Evolutionary conservation across 2,113 vertebrate species (phyloP).

Genomic region (Nymphicus hollandicus): DNA sequence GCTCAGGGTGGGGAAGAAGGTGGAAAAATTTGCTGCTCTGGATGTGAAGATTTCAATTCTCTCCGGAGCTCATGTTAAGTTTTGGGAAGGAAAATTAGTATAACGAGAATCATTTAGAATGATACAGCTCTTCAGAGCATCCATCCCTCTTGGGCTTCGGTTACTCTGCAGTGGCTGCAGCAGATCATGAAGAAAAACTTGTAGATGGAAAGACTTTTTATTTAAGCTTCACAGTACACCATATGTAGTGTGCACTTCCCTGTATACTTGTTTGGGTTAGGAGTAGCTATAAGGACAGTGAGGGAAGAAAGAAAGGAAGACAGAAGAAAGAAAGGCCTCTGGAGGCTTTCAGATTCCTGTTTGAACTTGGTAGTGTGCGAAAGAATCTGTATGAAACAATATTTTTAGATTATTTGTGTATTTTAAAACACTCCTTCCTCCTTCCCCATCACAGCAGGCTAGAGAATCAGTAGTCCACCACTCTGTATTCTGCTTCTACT

Average conservation of each 20-base stretch:
- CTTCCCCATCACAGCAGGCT: rapidly evolving
- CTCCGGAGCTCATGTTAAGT: neutral
- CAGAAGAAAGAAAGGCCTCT: neutral
- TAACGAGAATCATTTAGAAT: neutral
- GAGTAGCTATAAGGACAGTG: neutral
- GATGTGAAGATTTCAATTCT: neutral
- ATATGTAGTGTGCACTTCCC: neutral
- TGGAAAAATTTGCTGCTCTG: neutral
- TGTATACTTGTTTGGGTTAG: neutral
- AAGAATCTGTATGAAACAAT: neutral
- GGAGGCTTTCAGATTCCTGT: neutral
- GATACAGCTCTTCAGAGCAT: neutral
- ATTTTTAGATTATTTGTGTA: neutral
- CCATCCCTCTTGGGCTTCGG: neutral
- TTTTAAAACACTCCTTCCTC: neutral
- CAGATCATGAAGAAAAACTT: neutral
- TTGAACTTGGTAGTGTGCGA: neutral
- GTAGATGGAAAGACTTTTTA: neutral
- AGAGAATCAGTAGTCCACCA: neutral
- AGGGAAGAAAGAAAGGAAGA: neutral
- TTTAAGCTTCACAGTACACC: neutral
- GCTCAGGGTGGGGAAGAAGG: neutral
- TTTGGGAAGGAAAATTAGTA: neutral
- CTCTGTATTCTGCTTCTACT: neutral
- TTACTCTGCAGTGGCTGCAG: neutral